Evolutionary conservation across 2,113 vertebrate species (phyloP), one percentile per base, ranked within the genome.

Genomic region (Coryphaenoides rupestris): DNA sequence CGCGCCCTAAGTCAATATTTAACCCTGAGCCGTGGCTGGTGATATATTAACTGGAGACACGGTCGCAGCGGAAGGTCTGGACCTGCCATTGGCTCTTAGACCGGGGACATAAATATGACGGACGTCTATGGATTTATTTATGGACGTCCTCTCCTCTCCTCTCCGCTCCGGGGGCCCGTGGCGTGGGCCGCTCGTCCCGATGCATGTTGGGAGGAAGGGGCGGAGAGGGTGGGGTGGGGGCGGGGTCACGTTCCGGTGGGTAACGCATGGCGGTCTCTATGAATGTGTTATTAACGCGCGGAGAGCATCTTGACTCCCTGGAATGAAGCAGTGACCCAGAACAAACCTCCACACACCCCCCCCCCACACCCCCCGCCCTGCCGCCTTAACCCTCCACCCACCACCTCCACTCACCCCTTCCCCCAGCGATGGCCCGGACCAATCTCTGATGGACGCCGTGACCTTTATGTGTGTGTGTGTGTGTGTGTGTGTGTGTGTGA

Each of bases 51-150:
- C 53, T 58, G 59, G 68, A 73, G 60, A 49, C 40, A 21, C 10
- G 9, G 33, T 40, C 13, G 6, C 16, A 5, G 55, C 45, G 61
- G 12, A 23, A 40, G 33, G 21, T 63, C 58, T 59, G 62, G 19
- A 21, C 24, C 63, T 56, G 19, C 6, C 66, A 40, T 40, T 40
- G 33, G 33, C 33, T 40, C 13, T 40, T 10, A 7, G 33, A 40
- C n/a, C 9, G 33, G 60, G 10, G 4, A 58, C 33, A 62, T 55
- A 21, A 19, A 55, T 55, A 19, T 50, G 45, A 75, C 63, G 21
- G 54, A 73, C 46, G 22, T 67, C 71, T 66, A 79, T 63, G 68
- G 73, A 81, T 70, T n/a, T 65, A 81, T 70, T n/a, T 65, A 40
- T 40, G 33, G 33, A 40, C 33, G 1, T 75, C 65, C 68, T 79